A percentile compares a stretch with the other conserved stretches of the same genome.
Evolutionary conservation across 2,888 invertebrate species (phyloP).

Genomic region (Stegophylla sp.): DNA sequence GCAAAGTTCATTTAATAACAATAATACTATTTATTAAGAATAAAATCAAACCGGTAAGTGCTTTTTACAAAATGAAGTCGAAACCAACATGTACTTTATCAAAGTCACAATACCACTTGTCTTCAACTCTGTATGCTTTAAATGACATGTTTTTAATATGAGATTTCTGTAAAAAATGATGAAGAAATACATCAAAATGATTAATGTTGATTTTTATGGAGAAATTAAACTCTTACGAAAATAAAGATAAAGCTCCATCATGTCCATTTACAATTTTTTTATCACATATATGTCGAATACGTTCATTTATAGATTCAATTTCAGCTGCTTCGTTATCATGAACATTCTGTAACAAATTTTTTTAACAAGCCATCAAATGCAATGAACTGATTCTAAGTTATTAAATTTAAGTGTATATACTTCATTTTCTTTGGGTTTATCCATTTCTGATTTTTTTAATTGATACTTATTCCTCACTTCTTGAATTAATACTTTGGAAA

Average conservation of each 20-base stretch:
- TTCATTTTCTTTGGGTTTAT: conserved; percentile 73
- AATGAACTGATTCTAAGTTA: background rate
- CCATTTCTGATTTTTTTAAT: conserved; percentile 63
- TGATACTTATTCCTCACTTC: conserved; percentile 67
- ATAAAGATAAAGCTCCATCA: background rate
- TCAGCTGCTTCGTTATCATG: conserved; percentile 39
- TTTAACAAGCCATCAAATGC: no score
- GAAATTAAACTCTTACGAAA: conserved; percentile 26
- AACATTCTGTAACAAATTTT: conserved; percentile 9
- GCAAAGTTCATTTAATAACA: background rate
- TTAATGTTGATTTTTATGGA: background rate
- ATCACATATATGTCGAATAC: conserved; percentile 4
- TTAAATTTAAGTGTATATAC: conserved; percentile 26
- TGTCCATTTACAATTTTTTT: conserved; percentile 13
- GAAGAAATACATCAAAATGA: background rate
- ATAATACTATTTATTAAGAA: background rate
- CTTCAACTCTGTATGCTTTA: background rate
- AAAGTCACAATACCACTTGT: background rate
- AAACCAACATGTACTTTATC: conserved; percentile 26
- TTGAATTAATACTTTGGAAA: conserved; percentile 82
- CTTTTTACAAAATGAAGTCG: conserved; percentile 34
- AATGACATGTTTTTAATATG: conserved; percentile 25
- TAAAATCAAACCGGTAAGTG: conserved; percentile 38
- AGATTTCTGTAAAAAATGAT: conserved; percentile 4
- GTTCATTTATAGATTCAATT: conserved; percentile 37